Base-by-base conservation (phyloP, 2,113 vertebrate genomes). In the Paralichthys olivaceus region DNA sequence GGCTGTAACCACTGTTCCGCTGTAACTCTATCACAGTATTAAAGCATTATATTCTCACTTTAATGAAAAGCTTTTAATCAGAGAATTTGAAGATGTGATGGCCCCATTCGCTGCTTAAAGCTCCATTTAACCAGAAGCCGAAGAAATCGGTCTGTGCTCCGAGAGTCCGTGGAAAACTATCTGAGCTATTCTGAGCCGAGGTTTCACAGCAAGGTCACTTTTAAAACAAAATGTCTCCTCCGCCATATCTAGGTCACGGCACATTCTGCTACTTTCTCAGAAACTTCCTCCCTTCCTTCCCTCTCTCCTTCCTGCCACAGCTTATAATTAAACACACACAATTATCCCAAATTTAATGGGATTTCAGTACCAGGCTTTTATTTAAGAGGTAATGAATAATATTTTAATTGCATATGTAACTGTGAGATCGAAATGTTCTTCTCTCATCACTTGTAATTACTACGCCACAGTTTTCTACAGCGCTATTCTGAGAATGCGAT, bases 371-470 rank as follows among this genome's bases (percentile, higher is more conserved):
- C 91, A 84, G 88, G 89, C 88, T 94, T 95, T 94, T 95, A 95
- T 94, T 95, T 95, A 95, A 95, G 93, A 94, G 92, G 93, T 93
- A 94, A 95, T 94, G 93, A 95, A 94, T 95, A 94, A 94, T 95
- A 94, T 94, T 95, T 94, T 94, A 94, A 94, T 94, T 95, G 94
- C 93, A 91, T 93, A 94, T 93, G 93, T 94, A 93, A 93, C 89
- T 94, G 93, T 93, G 91, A 80, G 90, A 91, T 92, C 81, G 53
- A 90, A 93, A 91, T 92, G 91, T 93, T 90, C 86, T 91, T 88
- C 89, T 91, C 82, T 90, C 90, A 84, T 90, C 89, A 93, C 84
- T 84, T 95, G 93, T 95, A 94, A 95, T 94, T 95, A 94, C 92
- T 87, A 91, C 53, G 72, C 72, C 79, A 53, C 84, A 84, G 84